Evolutionary conservation across 2,888 invertebrate species (phyloP).

Genomic region (Pachymerium ferrugineum): DNA sequence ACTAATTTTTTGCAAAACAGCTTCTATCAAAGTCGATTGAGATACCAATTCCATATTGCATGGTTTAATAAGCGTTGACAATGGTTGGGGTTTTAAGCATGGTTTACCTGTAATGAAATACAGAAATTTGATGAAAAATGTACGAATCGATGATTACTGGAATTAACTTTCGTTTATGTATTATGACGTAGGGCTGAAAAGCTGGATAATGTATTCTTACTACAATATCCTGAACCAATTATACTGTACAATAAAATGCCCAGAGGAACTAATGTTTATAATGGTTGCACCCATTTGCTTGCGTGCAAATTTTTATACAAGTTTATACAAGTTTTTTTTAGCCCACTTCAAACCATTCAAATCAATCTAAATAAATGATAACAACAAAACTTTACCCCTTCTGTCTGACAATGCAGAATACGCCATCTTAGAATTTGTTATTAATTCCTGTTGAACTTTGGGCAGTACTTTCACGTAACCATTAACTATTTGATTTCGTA

Average conservation of each 20-base stretch:
- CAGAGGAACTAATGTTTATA: too few relatives aligned
- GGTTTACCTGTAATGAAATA: background rate
- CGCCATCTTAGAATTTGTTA: conserved; percentile 43
- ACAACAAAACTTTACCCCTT: background rate
- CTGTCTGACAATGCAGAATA: background rate
- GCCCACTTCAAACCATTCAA: too few relatives aligned
- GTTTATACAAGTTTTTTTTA: background rate
- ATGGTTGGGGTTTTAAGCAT: conserved; percentile 44
- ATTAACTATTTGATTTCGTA: conserved; percentile 55
- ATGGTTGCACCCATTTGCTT: background rate
- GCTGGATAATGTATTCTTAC: too few relatives aligned
- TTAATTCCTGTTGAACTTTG: conserved; percentile 51
- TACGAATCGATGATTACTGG: background rate
- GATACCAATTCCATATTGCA: conserved; percentile 49
- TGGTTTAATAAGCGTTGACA: conserved; percentile 44
- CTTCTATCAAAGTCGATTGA: conserved; percentile 50
- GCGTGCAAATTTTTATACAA: background rate
- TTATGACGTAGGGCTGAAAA: too few relatives aligned
- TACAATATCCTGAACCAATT: too few relatives aligned
- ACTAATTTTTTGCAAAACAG: conserved; percentile 51
- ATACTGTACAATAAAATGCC: too few relatives aligned
- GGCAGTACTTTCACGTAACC: conserved; percentile 54
- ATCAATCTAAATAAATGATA: background rate
- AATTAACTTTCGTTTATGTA: background rate
- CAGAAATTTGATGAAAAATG: background rate